Evolutionary conservation across 2,113 vertebrate genomes (phyloP), one percentile per base, ranked within the genome.

Genomic region (Psilopsiagon aurifrons): DNA sequence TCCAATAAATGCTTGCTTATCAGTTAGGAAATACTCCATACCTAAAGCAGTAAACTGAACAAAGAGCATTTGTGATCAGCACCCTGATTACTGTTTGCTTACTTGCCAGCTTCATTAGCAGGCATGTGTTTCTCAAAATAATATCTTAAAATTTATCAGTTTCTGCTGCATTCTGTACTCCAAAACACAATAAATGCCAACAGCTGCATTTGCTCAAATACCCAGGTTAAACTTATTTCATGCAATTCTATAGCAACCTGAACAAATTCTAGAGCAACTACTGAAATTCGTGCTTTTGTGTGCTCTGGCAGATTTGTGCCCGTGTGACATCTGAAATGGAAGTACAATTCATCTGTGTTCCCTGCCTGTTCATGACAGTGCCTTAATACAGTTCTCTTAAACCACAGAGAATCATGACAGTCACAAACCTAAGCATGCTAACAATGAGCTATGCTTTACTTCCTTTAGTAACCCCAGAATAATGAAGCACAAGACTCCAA

Each of bases 141-240:
- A 55, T 6, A 88, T 14, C 71, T 94, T 83, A 66, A 90, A 95
- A 86, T 79, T 59, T 77, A 47, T 39, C 2, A 18, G 78, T 79
- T 90, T 86, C 49, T 86, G 49, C 41, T 69, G 16, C 52, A 73
- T 47, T 82, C 41, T 76, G 52, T 67, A 75, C 41, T 77, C 28
- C 44, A 86, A 66, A 76, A 83, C 33, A 47, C 27, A 73, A 24
- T 52, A 86, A 91, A 91, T 77, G 22, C 31, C 63, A 86, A 39
- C 44, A 92, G 54, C 11, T 91, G 63, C 57, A 81, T 77, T 83
- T 94, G 62, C 39, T 85, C 47, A 82, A 87, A 93, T 44, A 93
- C 28, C 10, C 52, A 80, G 5, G 52, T 73, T 57, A 86, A 92
- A 77, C 16, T 24, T 60, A 35, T 62, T 80, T 91, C 62, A 62